A percentile compares a stretch with the other conserved stretches of the same genome.
Evolutionary conservation across 1,140 invertebrate species (phyloP).

Genomic region (Hypothenemus hampei): DNA sequence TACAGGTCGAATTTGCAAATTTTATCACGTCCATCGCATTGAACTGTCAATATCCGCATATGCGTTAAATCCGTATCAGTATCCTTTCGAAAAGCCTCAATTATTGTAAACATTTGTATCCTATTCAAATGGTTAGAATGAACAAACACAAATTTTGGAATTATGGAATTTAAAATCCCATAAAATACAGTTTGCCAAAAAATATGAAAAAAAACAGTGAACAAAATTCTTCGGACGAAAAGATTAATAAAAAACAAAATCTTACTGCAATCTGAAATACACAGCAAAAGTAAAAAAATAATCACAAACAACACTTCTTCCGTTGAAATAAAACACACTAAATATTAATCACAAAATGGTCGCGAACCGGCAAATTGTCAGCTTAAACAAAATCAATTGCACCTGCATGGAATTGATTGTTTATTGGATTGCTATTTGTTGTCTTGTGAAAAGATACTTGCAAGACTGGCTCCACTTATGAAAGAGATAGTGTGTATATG

Average conservation of each 20-base stretch:
- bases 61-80: conserved; percentile 4
- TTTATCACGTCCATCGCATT: conserved; percentile 3
- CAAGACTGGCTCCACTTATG: conserved; percentile 25
- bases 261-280: too few species aligned
- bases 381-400: conserved; percentile 11
- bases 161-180: neutral
- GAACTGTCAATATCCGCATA: conserved; percentile 6
- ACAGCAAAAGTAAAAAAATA: too few species aligned
- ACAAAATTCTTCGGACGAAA: too few species aligned
- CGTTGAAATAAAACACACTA: too few species aligned
- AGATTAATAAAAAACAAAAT: too few species aligned
- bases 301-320: too few species aligned
- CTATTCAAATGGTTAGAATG: neutral
- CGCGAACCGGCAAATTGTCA: too few species aligned
- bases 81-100: neutral
- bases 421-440: conserved; percentile 28
- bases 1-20: neutral
- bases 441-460: conserved; percentile 27
- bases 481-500: conserved; percentile 23
- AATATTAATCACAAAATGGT: too few species aligned
- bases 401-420: conserved; percentile 26
- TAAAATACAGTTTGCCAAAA: too few species aligned
- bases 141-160: neutral
- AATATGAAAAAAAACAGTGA: too few species aligned
- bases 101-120: neutral